A percentile compares a stretch with the other conserved stretches of the same genome.
Evolutionary conservation across 2,797 vertebrate genomes (phyloP).

Genomic region (Psittacula echo): DNA sequence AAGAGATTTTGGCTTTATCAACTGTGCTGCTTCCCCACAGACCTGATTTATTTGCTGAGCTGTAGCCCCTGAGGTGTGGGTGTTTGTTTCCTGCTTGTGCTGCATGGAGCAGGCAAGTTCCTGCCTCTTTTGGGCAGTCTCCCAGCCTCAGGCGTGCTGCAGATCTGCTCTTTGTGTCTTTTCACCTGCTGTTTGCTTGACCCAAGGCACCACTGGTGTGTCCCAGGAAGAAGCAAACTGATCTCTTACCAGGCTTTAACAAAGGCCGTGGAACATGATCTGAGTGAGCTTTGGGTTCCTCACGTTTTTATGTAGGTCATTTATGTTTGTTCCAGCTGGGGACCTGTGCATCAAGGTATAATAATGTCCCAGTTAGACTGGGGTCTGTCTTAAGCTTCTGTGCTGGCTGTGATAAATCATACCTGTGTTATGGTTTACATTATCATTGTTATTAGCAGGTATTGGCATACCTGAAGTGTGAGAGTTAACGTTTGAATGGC

Average conservation of each 20-base stretch:
- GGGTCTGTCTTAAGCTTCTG: neutral
- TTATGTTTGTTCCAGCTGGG: neutral
- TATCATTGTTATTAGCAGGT: neutral
- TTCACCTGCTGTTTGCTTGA: neutral
- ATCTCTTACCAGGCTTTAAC: neutral
- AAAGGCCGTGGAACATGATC: neutral
- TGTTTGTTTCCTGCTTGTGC: neutral
- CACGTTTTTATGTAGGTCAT: neutral
- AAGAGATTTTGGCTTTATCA: neutral
- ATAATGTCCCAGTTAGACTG: neutral
- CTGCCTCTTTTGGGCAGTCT: neutral
- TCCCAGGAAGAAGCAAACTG: neutral
- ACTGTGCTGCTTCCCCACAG: neutral
- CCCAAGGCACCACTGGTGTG: neutral
- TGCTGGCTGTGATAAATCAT: neutral
- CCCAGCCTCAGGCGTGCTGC: neutral
- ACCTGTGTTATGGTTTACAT: neutral
- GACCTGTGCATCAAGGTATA: no score
- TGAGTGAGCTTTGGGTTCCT: neutral
- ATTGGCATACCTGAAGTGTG: neutral
- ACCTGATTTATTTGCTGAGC: neutral
- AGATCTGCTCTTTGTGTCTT: neutral
- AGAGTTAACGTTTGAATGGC: neutral
- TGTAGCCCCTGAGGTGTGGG: accelerated
- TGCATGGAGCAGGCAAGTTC: neutral